Conservation (phyloP, 64 coral and sea anemone species). For the Astreopora myriophthalma region DNA sequence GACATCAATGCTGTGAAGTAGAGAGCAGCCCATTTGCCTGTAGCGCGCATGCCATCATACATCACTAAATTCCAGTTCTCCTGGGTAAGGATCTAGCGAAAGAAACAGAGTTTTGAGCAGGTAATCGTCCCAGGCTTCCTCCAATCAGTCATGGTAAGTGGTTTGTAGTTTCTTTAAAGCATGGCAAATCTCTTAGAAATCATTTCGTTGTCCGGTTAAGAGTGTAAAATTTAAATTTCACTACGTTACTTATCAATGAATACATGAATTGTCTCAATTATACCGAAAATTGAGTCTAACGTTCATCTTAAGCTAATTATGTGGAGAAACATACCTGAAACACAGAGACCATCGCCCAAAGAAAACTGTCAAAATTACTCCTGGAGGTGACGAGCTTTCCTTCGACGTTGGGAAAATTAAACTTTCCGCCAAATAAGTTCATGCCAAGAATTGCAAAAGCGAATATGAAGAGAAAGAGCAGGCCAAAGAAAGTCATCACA, state of each 20-base stretch:
- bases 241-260: no score
- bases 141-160: no score
- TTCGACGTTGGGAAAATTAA: constrained; percentile 65
- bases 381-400: constrained; percentile 45
- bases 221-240: no score
- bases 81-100: constrained; percentile 81
- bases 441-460: constrained; percentile 96
- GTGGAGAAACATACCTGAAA: constrained; percentile 77
- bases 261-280: no score
- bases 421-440: constrained; percentile 96
- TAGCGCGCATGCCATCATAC: constrained; percentile 88
- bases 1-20: constrained; percentile 93
- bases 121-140: no score
- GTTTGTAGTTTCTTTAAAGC: no score
- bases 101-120: neutral
- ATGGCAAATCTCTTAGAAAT: no score
- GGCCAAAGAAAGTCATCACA: constrained; percentile 91
- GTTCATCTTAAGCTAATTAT: neutral
- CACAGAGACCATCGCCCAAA: constrained; percentile 93
- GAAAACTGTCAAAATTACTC: constrained; percentile 94
- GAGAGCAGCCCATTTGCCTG: constrained; percentile 85
- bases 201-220: no score
- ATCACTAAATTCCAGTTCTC: constrained; percentile 98
- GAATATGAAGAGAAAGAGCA: constrained; percentile 97
- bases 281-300: no score